Percentiles rank a stretch among this genome's conserved stretches.
phyloP scores from a whole-genome alignment of 2,113 vertebrate genomes.

The Lepidothrix coronata region DNA sequence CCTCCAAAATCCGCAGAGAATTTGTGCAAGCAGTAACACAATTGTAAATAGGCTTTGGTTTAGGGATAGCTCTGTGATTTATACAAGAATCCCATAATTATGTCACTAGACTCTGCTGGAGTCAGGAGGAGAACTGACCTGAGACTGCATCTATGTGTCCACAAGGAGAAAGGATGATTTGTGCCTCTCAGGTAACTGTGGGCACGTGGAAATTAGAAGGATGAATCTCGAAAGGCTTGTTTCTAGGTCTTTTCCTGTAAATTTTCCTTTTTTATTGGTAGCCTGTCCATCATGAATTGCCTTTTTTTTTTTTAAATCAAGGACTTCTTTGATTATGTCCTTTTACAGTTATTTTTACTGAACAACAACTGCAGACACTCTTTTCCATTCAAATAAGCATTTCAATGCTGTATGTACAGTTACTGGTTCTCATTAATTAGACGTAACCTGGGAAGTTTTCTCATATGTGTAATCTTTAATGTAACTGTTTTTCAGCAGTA shows the following conservation, averaged over 20 bases:
- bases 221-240: background rate
- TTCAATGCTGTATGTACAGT: background rate
- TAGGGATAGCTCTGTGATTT: background rate
- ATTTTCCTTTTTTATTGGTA: background rate
- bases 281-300: background rate
- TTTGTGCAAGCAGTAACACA: background rate
- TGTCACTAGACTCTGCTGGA: background rate
- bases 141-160: background rate
- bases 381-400: background rate
- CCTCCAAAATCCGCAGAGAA: background rate
- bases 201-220: background rate
- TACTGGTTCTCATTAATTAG: background rate
- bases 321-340: background rate
- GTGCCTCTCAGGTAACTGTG: background rate
- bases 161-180: background rate
- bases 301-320: background rate
- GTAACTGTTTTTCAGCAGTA: background rate
- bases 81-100: background rate
- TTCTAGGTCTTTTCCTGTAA: background rate
- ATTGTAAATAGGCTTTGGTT: background rate
- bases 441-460: background rate
- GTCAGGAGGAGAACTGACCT: background rate
- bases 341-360: background rate
- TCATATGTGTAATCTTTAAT: background rate
- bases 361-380: background rate